Evolutionary conservation across 2,888 invertebrate species (phyloP).

Genomic region (Allolobophora icterica): DNA sequence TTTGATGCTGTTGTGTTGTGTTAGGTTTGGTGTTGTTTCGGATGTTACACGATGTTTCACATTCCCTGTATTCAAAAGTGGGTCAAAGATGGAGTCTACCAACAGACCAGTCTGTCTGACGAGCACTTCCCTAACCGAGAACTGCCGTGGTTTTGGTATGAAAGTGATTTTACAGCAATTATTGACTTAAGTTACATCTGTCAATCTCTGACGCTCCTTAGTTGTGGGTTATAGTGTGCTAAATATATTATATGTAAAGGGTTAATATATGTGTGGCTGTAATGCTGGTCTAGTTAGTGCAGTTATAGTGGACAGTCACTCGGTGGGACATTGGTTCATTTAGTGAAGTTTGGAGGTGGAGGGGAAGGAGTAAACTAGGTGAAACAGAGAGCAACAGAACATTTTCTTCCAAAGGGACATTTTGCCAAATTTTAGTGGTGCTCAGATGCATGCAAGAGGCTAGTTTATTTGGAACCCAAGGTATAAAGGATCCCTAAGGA

Average conservation of each 20-base stretch:
- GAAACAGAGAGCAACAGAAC: too few species aligned
- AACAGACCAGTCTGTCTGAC: slow-evolving; percentile 57
- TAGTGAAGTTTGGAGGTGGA: too few species aligned
- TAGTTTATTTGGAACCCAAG: too few species aligned
- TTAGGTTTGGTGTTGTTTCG: slow-evolving; percentile 78
- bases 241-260: not conserved
- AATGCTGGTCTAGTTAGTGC: too few species aligned
- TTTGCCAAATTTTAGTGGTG: too few species aligned
- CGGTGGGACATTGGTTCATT: too few species aligned
- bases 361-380: too few species aligned
- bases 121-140: slow-evolving; percentile 52
- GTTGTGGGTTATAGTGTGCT: not conserved
- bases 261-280: too few species aligned
- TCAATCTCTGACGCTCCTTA: not conserved
- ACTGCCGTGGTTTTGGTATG: slow-evolving; percentile 64
- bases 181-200: slow-evolving; percentile 35
- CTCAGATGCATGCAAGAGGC: too few species aligned
- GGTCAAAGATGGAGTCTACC: slow-evolving; percentile 79
- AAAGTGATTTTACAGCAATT: not conserved
- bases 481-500: too few species aligned
- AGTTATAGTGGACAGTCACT: too few species aligned
- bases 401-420: too few species aligned
- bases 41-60: slow-evolving; percentile 85
- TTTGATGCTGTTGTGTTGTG: not conserved
- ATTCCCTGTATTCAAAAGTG: slow-evolving; percentile 87